These are phyloP conservation scores for Pollenia angustigena DNA, from an alignment of 2,888 invertebrate genomes.

Conservation along the genomic window DNA sequence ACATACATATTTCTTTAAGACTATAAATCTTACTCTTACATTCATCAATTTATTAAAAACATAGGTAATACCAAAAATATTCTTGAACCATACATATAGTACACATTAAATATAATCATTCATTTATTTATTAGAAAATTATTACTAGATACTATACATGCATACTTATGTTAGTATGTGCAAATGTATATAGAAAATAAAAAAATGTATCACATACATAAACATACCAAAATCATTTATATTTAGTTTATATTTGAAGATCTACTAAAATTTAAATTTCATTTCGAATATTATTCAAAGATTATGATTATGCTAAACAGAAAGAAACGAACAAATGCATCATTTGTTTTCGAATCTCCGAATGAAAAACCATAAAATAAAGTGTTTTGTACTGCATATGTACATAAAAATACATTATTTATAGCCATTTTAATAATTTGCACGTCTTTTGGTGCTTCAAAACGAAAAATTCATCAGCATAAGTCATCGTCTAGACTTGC, in stretches of 20 bases:
- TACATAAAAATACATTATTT: too few relatives aligned
- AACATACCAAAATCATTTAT: slow-evolving; percentile 22
- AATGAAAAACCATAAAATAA: too few relatives aligned
- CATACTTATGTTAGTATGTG: not conserved
- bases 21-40: slow-evolving; percentile 39
- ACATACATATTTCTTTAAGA: not conserved
- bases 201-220: slow-evolving; percentile 11
- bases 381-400: too few relatives aligned
- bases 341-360: not conserved
- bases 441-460: too few relatives aligned
- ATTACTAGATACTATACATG: not conserved
- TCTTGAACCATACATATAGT: slow-evolving; percentile 1
- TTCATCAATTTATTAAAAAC: slow-evolving; percentile 22
- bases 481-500: too few relatives aligned
- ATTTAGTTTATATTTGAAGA: not conserved
- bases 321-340: not conserved
- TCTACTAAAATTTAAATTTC: slow-evolving; percentile 14
- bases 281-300: slow-evolving; percentile 30
- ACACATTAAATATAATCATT: slow-evolving; percentile 2
- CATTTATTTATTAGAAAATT: slow-evolving; percentile 31
- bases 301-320: slow-evolving; percentile 15
- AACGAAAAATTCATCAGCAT: too few relatives aligned
- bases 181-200: not conserved
- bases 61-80: slow-evolving; percentile 24
- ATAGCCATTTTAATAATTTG: too few relatives aligned